Conservation (phyloP, 2,797 vertebrate genomes). For the Sorex maritimensis region DNA sequence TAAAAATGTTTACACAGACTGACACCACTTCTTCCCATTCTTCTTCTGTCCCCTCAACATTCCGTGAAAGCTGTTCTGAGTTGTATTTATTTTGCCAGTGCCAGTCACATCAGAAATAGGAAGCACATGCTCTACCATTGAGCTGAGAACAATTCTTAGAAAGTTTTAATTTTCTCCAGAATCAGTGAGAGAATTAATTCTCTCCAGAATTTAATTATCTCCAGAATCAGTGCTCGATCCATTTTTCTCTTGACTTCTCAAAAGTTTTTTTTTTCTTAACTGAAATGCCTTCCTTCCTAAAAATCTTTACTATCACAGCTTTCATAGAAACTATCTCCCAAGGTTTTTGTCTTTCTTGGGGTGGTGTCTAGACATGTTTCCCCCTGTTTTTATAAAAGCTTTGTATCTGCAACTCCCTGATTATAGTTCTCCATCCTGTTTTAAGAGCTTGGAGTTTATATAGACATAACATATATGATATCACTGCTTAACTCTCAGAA, state of each 20-base stretch:
- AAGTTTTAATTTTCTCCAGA: background rate
- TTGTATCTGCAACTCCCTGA: background rate
- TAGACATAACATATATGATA: background rate
- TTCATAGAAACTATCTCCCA: background rate
- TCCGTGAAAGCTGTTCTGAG: background rate
- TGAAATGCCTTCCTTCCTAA: background rate
- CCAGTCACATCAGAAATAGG: background rate
- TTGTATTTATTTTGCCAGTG: background rate
- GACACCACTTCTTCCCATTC: background rate
- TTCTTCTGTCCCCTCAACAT: background rate
- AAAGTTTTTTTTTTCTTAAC: background rate
- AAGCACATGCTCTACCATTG: no score
- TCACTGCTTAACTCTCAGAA: background rate
- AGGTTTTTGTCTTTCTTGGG: background rate
- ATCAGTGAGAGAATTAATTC: background rate
- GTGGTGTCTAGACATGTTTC: background rate
- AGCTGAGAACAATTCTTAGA: no score
- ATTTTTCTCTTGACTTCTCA: constrained; percentile 15
- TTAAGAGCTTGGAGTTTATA: background rate
- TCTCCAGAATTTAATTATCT: background rate
- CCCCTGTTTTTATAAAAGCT: background rate
- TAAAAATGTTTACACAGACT: background rate
- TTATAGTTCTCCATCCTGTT: background rate
- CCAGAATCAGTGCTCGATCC: constrained; percentile 6
- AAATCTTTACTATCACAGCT: background rate